Percentiles rank a stretch among this genome's conserved stretches.
Evolutionary conservation across 2,888 invertebrate genomes (phyloP).

Genomic region (Ptychoptera albimana): DNA sequence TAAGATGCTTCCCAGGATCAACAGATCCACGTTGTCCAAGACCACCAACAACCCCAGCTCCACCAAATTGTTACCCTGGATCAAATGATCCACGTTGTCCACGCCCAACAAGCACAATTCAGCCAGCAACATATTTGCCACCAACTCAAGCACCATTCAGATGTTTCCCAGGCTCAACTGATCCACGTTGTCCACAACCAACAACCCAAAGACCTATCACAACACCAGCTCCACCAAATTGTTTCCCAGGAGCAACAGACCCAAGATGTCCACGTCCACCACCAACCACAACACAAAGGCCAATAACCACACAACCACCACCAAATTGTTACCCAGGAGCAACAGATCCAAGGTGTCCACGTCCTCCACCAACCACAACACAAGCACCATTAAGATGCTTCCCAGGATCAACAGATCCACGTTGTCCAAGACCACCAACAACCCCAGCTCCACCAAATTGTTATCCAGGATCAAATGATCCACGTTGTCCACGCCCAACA

Average conservation of each 20-base stretch:
- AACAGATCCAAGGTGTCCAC: constrained; percentile 15
- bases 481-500: constrained; percentile 13
- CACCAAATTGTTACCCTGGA: constrained; percentile 15
- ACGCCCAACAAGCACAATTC: constrained; percentile 15
- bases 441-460: constrained; percentile 12
- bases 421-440: constrained; percentile 17
- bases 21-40: constrained; percentile 21
- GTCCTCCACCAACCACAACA: constrained; percentile 14
- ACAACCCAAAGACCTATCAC: constrained; percentile 23
- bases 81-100: constrained; percentile 21
- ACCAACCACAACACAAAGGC: no score
- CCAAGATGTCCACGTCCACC: constrained; percentile 14
- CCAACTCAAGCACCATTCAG: constrained; percentile 12
- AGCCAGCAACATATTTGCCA: constrained; percentile 23
- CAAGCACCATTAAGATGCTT: constrained; percentile 10
- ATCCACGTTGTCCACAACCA: constrained; percentile 22
- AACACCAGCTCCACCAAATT: constrained; percentile 22
- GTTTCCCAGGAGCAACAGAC: constrained; percentile 13
- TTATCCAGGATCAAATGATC: constrained; percentile 19
- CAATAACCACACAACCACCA: constrained; percentile 13
- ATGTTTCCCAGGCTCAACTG: constrained; percentile 22
- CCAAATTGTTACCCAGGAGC: constrained; percentile 19
- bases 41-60: constrained; percentile 14
- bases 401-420: constrained; percentile 15
- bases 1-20: constrained; percentile 29